Percentiles rank a stretch among this genome's conserved stretches.
Conservation (phyloP, 2,888 invertebrate species). For the Epirrhoe tristata region DNA sequence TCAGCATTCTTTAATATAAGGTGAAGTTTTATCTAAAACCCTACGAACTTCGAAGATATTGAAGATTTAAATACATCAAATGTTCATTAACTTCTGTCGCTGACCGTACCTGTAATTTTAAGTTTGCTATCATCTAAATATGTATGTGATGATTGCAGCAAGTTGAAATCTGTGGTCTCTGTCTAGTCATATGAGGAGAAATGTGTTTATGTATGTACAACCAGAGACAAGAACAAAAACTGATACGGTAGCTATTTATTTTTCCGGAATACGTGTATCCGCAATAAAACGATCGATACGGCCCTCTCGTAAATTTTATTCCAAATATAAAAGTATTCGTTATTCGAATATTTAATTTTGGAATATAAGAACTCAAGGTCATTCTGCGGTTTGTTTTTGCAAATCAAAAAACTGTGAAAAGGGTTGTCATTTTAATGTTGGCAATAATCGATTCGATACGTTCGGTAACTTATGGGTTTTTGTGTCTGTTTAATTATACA, state of each 20-base stretch:
- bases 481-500: slow-evolving; percentile 20
- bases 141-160: too few species aligned
- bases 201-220: too few species aligned
- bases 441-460: slow-evolving; percentile 53
- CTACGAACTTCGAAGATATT: too few species aligned
- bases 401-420: slow-evolving; percentile 59
- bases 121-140: too few species aligned
- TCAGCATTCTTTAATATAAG: too few species aligned
- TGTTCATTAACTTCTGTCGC: too few species aligned
- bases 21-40: too few species aligned
- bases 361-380: slow-evolving; percentile 58
- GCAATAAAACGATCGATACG: slow-evolving; percentile 53
- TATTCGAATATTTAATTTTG: slow-evolving; percentile 52
- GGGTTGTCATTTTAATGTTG: slow-evolving; percentile 61
- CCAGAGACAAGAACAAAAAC: neutral
- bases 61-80: too few species aligned
- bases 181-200: too few species aligned
- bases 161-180: too few species aligned
- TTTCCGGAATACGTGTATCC: slow-evolving; percentile 25
- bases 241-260: neutral
- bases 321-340: slow-evolving; percentile 50
- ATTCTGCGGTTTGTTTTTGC: slow-evolving; percentile 67
- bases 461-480: slow-evolving; percentile 31
- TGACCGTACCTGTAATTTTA: too few species aligned
- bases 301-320: slow-evolving; percentile 65